Conservation (phyloP, 2,797 vertebrate species). For the Oreonectes daqikongensis region DNA sequence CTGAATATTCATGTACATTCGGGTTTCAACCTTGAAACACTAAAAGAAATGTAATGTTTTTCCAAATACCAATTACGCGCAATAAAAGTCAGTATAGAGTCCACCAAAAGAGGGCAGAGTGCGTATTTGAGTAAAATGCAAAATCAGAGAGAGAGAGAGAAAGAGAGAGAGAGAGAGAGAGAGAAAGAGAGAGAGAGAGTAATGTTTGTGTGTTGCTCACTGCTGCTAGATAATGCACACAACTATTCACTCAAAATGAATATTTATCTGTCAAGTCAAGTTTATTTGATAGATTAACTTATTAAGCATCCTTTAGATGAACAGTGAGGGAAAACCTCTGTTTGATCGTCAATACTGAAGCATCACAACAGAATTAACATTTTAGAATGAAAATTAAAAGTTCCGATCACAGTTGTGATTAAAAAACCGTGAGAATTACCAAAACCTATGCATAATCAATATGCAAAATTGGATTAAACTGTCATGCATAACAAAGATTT, state of each 20-base stretch:
- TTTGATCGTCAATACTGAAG: not conserved
- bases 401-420: not conserved
- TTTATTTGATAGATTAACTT: conserved; percentile 25
- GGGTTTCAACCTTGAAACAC: not conserved
- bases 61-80: not conserved
- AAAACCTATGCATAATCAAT: not conserved
- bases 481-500: not conserved
- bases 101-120: not conserved
- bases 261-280: conserved; percentile 1
- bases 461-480: not conserved
- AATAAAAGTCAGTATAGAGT: not conserved
- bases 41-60: not conserved
- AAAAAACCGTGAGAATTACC: not conserved
- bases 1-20: not conserved
- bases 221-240: not conserved
- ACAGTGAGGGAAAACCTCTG: not conserved
- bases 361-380: not conserved
- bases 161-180: not conserved
- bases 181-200: not conserved
- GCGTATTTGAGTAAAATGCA: not conserved
- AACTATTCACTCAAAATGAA: not conserved
- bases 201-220: not conserved
- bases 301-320: not conserved
- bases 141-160: not conserved
- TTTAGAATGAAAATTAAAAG: not conserved